phyloP scores from a whole-genome alignment of 2,888 invertebrate genomes.

The Rotaria magnacalcarata region DNA sequence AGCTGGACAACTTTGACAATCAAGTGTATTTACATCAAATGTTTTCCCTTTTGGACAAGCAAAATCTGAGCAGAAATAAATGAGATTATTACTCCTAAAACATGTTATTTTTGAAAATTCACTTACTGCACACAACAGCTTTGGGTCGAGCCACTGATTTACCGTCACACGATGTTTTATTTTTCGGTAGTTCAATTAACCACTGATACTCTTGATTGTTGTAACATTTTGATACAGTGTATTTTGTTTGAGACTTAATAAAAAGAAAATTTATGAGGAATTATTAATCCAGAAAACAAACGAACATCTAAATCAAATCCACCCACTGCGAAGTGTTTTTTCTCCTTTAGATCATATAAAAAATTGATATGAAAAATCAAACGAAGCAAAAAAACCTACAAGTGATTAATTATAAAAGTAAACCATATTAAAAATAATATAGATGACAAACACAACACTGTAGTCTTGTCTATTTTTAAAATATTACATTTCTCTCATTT shows the following conservation, averaged over 20 bases:
- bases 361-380: too few relatives aligned
- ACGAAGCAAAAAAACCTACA: too few relatives aligned
- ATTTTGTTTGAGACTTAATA: not conserved
- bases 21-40: not conserved
- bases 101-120: not conserved
- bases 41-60: not conserved
- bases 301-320: too few relatives aligned
- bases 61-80: not conserved
- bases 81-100: not conserved
- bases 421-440: too few relatives aligned
- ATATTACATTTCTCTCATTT: not conserved
- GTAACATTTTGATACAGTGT: not conserved
- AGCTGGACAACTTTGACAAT: not conserved
- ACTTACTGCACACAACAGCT: not conserved
- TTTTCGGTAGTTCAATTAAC: not conserved
- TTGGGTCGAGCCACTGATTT: not conserved
- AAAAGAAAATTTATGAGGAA: too few relatives aligned
- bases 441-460: too few relatives aligned
- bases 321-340: too few relatives aligned
- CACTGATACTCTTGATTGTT: not conserved
- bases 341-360: too few relatives aligned
- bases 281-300: too few relatives aligned
- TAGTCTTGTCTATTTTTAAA: too few relatives aligned
- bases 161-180: not conserved
- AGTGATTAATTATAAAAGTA: too few relatives aligned